Evolutionary conservation across 2,113 vertebrate genomes (phyloP), one percentile per base, ranked within the genome.

Genomic region (Hirundichthys speculiger): DNA sequence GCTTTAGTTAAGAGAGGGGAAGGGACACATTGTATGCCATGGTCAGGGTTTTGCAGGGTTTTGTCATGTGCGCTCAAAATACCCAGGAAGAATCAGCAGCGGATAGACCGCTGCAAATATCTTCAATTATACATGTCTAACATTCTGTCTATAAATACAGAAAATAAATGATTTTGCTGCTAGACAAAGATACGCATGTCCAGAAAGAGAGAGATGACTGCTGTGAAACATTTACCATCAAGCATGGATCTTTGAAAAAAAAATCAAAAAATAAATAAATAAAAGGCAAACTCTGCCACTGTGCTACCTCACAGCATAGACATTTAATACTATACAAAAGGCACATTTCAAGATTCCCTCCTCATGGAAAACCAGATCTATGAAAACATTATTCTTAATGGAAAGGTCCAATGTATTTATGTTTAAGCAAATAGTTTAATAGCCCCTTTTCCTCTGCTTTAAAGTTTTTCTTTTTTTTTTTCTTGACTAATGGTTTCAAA

Each of bases 1-100:
- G 93, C 92, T 90, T 94, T 93, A 91, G 82, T 92, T 90, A 92
- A 90, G 89, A 76, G 90, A 86, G 86, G 80, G 86, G 85, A 76
- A 79, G 82, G 82, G 74, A 79, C 87, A 85, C 76, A 73, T 61
- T 80, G 71, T 79, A 73, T 82, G 64, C 68, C 62, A 63, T 59
- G 68, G 53, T 82, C 62, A 65, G 65, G 34, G 18, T 64, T 71
- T 48, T 54, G 22, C 24, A 19, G 25, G 58, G 1, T 72, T 70
- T 50, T 56, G 54, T 41, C 72, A 65, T 80, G 54, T 60, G 67
- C 65, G 69, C 42, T 27, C 24, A 69, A 77, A 50, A 43, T 53
- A 41, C 49, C 53, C 13, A 18, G 38, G 46, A 43, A 48, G 50
- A 64, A 34, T 52, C 30, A 47, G 49, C 48, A 13, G 18, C 38